Percentiles rank a stretch among this genome's conserved stretches.
Evolutionary conservation across 2,113 vertebrate species (phyloP).

Genomic region (Gallinago paraguaiae): DNA sequence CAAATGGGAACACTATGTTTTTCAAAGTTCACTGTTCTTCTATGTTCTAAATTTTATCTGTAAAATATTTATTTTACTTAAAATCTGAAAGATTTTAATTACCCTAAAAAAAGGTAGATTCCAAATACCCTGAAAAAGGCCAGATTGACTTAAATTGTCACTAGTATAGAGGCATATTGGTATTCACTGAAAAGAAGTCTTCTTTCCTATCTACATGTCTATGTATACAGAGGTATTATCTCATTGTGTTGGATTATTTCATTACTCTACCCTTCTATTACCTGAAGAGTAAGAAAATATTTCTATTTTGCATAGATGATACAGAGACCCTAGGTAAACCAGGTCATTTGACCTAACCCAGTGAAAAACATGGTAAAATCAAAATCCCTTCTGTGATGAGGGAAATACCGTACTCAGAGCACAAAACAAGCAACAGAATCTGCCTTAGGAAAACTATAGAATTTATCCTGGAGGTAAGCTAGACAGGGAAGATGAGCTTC

Average conservation of each 20-base stretch:
- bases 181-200: neutral
- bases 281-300: neutral
- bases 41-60: neutral
- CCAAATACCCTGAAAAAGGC: neutral
- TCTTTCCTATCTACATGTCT: neutral
- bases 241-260: neutral
- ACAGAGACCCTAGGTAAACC: neutral
- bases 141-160: neutral
- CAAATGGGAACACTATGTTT: neutral
- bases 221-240: neutral
- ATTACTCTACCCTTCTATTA: neutral
- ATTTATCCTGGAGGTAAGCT: neutral
- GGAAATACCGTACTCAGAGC: neutral
- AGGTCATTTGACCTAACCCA: neutral
- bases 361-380: neutral
- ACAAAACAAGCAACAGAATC: neutral
- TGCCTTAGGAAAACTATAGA: neutral
- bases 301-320: neutral
- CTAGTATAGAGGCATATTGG: rapidly evolving
- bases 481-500: neutral
- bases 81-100: neutral
- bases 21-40: neutral
- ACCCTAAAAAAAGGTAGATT: neutral
- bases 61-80: neutral
- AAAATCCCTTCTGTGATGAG: neutral